A percentile compares a stretch with the other conserved stretches of the same genome.
phyloP scores from a whole-genome alignment of 2,113 vertebrate genomes.

The Thamnophis sirtalis region DNA sequence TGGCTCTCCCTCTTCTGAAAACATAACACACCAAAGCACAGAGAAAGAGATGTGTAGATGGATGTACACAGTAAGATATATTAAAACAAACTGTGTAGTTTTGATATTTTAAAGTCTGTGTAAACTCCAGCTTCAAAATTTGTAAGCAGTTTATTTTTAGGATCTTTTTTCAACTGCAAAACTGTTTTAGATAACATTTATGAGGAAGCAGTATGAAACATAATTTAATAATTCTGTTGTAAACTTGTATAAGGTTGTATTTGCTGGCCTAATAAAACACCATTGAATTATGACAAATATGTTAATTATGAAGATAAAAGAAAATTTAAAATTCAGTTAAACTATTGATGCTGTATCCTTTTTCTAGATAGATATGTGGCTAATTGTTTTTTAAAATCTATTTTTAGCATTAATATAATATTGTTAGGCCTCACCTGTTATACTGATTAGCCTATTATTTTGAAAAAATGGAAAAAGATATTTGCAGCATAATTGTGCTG shows the following conservation, averaged over 20 bases:
- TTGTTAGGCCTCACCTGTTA: not conserved
- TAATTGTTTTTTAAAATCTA: not conserved
- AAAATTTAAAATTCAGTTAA: not conserved
- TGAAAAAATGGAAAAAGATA: not conserved
- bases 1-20: not conserved
- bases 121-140: not conserved
- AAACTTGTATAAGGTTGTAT: not conserved
- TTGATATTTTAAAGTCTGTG: not conserved
- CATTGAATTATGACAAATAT: not conserved
- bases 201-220: not conserved
- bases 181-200: not conserved
- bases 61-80: not conserved
- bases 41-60: not conserved
- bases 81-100: not conserved
- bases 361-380: too few species aligned
- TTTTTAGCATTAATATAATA: not conserved
- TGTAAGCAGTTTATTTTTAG: not conserved
- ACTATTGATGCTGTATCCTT: not conserved
- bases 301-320: not conserved
- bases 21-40: not conserved
- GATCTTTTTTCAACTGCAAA: not conserved
- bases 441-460: not conserved
- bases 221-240: rapidly evolving
- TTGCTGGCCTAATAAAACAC: not conserved
- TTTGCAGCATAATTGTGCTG: not conserved